Base-by-base conservation (phyloP, 2,888 invertebrate genomes). In the Nebria salina region DNA sequence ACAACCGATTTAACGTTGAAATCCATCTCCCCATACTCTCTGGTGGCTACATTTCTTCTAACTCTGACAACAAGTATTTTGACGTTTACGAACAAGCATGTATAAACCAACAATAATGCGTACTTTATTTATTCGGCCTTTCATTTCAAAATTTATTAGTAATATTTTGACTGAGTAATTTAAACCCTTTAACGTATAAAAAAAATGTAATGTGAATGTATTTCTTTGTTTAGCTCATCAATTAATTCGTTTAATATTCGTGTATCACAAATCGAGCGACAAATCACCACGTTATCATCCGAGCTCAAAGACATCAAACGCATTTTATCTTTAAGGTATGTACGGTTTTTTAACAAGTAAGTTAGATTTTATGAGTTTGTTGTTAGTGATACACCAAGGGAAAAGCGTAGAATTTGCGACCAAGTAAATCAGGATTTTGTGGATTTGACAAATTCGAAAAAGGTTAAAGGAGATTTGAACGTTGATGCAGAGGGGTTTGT, bases 401-500 rank as follows among this genome's bases (percentile, higher is more conserved):
- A 80, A 54, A 80, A 80, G 64, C 80, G 80, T 75, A 80, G 72
- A 64, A 64, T 42, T 41, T 15, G 43, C 64, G 54, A 20, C 70
- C 11, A 54, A 54, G 1, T 13, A 54, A 54, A 11, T 2, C 54
- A 1, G 13, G 54, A 54, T 6, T 54, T 54, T 54, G 54, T 54
- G 8, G 54, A 54, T 54, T 54, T 54, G 7, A 54, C 8, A 7
- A 8, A 2, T 65, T 34, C 42, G 7, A 78, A 64, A 78, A 65
- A 72, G 65, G 9, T 8, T 26, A 74, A 41, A 15, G 66, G 42
- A 5, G 70, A 81, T 65, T 81, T 81, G 65, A 73, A 25, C n/a
- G 42, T 65, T 65, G 81, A 81, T 76, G 65, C n/a, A 11, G 42
- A 88, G 81, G 90, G 90, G 34, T 91, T 89, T 86, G 91, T 92